Conservation (phyloP, 92 coral and sea anemone genomes). For the Parazoanthus darwini region DNA sequence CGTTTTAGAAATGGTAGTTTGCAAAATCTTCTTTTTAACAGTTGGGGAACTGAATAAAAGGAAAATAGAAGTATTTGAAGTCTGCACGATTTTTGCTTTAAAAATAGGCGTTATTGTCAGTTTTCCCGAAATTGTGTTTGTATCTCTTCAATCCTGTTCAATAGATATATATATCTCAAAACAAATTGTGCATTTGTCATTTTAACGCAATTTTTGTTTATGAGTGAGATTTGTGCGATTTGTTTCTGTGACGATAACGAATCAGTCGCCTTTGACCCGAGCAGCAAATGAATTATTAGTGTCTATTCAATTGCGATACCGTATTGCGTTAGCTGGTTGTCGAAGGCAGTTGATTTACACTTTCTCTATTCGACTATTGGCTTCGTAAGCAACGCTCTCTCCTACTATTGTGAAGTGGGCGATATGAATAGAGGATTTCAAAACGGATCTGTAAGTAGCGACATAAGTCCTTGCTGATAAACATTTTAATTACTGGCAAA, state of each 20-base stretch:
- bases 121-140: no score
- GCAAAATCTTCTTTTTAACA: no score
- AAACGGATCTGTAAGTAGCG: background rate
- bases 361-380: background rate
- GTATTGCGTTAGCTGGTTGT: background rate
- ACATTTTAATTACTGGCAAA: background rate
- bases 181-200: background rate
- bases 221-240: background rate
- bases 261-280: background rate
- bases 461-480: background rate
- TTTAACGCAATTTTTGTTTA: background rate
- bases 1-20: no score
- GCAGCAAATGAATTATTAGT: background rate
- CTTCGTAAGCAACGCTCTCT: background rate
- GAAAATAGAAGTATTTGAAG: no score
- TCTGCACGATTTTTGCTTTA: no score
- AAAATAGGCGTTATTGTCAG: no score
- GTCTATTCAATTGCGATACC: background rate
- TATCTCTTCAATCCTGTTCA: no score
- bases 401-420: background rate
- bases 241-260: background rate
- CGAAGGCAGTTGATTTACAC: background rate
- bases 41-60: no score
- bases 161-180: background rate
- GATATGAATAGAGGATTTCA: background rate